Evolutionary conservation across 2,888 invertebrate genomes (phyloP).

Genomic region (Torymus tubicola): DNA sequence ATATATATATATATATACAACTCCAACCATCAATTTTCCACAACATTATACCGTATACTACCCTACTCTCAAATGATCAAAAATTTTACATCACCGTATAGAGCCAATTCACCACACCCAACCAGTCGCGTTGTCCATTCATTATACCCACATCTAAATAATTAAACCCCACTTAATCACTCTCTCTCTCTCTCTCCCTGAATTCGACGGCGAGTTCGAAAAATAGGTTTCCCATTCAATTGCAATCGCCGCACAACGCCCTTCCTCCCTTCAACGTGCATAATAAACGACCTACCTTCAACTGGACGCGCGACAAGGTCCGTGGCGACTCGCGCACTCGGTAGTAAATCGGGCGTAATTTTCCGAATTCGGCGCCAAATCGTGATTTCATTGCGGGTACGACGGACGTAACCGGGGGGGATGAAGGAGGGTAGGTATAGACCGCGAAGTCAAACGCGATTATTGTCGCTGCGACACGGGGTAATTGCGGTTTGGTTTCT

Average conservation of each 20-base stretch:
- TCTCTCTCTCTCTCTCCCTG: not conserved
- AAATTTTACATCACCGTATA: no score
- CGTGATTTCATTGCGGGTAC: slow-evolving; percentile 38
- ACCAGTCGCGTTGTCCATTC: no score
- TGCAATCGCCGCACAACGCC: slow-evolving; percentile 12
- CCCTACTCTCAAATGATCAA: no score
- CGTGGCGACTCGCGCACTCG: slow-evolving; percentile 4
- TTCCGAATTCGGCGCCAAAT: slow-evolving; percentile 47
- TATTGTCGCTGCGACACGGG: not conserved
- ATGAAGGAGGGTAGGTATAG: not conserved
- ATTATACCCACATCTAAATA: not conserved
- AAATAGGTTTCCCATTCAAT: slow-evolving; percentile 41
- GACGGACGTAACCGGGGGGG: not conserved
- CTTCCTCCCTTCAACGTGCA: not conserved
- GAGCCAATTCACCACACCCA: no score
- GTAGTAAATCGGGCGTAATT: slow-evolving; percentile 33
- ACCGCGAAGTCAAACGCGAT: slow-evolving; percentile 36
- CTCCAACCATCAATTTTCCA: no score
- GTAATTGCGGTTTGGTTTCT: slow-evolving; percentile 5
- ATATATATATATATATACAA: no score
- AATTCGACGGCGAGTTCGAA: not conserved
- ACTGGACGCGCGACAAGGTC: not conserved
- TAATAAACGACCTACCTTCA: slow-evolving; percentile 37
- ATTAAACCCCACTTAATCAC: not conserved
- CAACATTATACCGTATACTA: no score